Percentiles rank a stretch among this genome's conserved stretches.
phyloP scores from a whole-genome alignment of 2,888 invertebrate genomes.

The Parnassius smintheus region DNA sequence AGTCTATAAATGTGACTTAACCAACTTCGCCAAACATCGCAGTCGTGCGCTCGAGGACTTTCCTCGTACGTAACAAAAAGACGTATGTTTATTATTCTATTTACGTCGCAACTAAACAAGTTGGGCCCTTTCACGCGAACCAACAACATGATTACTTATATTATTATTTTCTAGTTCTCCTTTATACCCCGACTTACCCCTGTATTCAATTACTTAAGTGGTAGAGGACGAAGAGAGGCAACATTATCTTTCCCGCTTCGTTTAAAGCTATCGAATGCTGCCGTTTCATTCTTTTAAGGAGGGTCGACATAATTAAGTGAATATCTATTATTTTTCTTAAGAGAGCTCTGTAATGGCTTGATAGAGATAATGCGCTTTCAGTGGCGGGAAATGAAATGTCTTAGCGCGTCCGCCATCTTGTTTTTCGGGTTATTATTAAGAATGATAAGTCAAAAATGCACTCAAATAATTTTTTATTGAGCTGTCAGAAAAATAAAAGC shows the following conservation, averaged over 20 bases:
- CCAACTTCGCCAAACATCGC: not conserved
- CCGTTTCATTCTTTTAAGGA: slow-evolving; percentile 44
- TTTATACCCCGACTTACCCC: slow-evolving; percentile 64
- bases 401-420: slow-evolving; percentile 54
- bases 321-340: slow-evolving; percentile 77
- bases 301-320: slow-evolving; percentile 72
- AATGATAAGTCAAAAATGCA: slow-evolving; percentile 49
- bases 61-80: slow-evolving; percentile 22
- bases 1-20: slow-evolving; percentile 4
- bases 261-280: slow-evolving; percentile 36
- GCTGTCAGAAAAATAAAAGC: not conserved
- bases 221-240: slow-evolving; percentile 52
- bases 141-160: slow-evolving; percentile 58
- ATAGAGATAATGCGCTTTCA: slow-evolving; percentile 66
- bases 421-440: slow-evolving; percentile 60
- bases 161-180: slow-evolving; percentile 72
- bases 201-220: slow-evolving; percentile 79
- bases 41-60: slow-evolving; percentile 15
- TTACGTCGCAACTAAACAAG: slow-evolving; percentile 49
- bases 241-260: slow-evolving; percentile 46
- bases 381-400: slow-evolving; percentile 51
- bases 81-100: slow-evolving; percentile 48
- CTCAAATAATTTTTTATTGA: slow-evolving; percentile 1
- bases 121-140: slow-evolving; percentile 53
- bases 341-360: slow-evolving; percentile 65